A percentile compares a stretch with the other conserved stretches of the same genome.
Conservation (phyloP, 2,113 vertebrate species). For the Pluvialis apricaria region DNA sequence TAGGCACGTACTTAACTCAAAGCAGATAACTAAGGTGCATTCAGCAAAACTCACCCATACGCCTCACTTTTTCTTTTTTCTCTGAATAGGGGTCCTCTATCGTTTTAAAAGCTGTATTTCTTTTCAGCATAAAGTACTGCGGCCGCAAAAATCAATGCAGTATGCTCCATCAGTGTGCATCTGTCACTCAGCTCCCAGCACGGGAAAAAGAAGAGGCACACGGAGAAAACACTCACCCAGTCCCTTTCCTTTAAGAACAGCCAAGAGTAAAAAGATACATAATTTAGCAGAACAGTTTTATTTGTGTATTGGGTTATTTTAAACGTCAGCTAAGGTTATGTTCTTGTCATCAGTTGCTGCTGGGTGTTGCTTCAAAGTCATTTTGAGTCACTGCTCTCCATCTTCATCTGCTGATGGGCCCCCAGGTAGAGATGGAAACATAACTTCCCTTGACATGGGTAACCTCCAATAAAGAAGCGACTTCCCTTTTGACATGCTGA, state of each 20-base stretch:
- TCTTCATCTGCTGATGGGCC: constrained; percentile 60
- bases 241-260: constrained; percentile 1
- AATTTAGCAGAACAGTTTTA: constrained; percentile 22
- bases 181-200: constrained; percentile 26
- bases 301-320: constrained; percentile 1
- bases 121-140: constrained; percentile 11
- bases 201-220: not conserved
- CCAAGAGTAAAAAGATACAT: constrained; percentile 14
- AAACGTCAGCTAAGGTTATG: constrained; percentile 33
- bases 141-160: constrained; percentile 44
- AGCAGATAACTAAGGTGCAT: not conserved
- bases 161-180: constrained; percentile 9
- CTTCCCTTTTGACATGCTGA: constrained; percentile 6
- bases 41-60: not conserved
- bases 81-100: not conserved
- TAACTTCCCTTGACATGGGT: constrained; percentile 56
- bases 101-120: constrained; percentile 30
- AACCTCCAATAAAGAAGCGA: constrained; percentile 42
- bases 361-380: constrained; percentile 58
- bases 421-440: constrained; percentile 54
- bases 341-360: constrained; percentile 33
- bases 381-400: constrained; percentile 54
- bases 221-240: not conserved
- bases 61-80: not conserved
- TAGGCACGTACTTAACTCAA: not conserved